Base-by-base conservation (phyloP, 2,888 invertebrate species). In the Napeogenes inachia region DNA sequence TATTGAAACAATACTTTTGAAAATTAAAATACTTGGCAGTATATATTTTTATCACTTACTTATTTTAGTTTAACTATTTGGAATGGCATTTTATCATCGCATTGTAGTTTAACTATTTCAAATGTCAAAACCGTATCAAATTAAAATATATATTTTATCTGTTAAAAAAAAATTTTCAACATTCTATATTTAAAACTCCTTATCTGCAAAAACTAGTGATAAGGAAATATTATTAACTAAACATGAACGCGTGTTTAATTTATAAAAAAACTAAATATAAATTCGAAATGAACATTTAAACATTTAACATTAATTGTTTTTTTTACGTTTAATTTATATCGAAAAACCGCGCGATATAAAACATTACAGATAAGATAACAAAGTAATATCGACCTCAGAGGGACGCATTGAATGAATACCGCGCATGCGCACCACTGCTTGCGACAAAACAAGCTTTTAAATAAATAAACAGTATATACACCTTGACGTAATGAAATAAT, bases 371-470 rank as follows among this genome's bases (percentile, higher is more conserved):
- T 64, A 64, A 64, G 59, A 61, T 56, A 55, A 21, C 21, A 21
- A 45, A 59, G 63, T 65, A 61, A 64, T 69, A 69, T 69, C 69
- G 69, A 69, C 69, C 69, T 60, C 60, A 47, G 60, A 32, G 33
- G 57, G 72, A 72, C 74, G 76, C 75, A 71, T 70, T 83, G 83
- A 84, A 83, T 82, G 81, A 78, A 78, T 66, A 60, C 42, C 57
- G 68, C 79, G 78, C 84, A 81, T 83, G 84, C 84, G 82, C 72
- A 63, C 30, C 69, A 63, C 13, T 4, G 53, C 53, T 63, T 72
- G 71, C 73, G 70, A 70, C 75, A 73, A 33, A 54, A 64, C 62
- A 68, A 65, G 56, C 57, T 55, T 58, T 64, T 68, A 64, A 65
- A 70, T 68, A 72, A 70, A 70, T 68, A 72, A 71, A 70, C 71